These are phyloP conservation scores for Alviniconcha marisindica DNA, from an alignment of 1,140 invertebrate genomes.

Conservation along the genomic window DNA sequence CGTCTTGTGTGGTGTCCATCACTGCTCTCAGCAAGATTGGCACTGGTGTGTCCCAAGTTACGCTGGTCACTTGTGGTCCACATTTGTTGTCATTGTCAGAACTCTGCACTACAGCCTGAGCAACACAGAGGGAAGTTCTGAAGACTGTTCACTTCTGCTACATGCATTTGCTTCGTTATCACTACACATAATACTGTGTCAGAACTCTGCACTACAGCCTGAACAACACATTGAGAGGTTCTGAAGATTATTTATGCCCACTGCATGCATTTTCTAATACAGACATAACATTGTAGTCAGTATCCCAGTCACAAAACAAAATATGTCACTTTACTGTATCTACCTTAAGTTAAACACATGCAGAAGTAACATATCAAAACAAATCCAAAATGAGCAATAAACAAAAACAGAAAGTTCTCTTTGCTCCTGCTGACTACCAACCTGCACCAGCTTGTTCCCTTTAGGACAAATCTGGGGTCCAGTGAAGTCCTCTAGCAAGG, in stretches of 20 bases:
- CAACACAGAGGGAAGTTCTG: too few species aligned
- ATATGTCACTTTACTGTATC: too few species aligned
- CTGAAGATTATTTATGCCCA: too few species aligned
- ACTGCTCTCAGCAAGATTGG: slow-evolving; percentile 51
- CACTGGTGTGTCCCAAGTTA: slow-evolving; percentile 41
- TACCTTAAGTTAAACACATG: too few species aligned
- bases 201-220: slow-evolving; percentile 15
- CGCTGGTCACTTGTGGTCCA: slow-evolving; percentile 39
- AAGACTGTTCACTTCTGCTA: too few species aligned
- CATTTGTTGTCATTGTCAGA: slow-evolving; percentile 37
- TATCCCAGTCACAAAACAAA: too few species aligned
- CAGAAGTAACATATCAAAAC: not conserved
- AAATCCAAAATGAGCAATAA: not conserved
- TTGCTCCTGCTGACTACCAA: slow-evolving; percentile 8
- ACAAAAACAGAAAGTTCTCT: not conserved
- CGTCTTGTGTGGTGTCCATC: slow-evolving; percentile 56
- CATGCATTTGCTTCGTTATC: too few species aligned
- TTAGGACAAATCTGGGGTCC: slow-evolving; percentile 50
- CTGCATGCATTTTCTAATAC: too few species aligned
- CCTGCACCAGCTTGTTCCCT: slow-evolving; percentile 53
- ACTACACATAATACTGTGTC: too few species aligned
- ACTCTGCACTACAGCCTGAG: slow-evolving; percentile 17
- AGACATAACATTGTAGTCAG: too few species aligned
- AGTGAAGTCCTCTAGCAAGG: slow-evolving; percentile 37
- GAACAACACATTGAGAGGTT: too few species aligned